Base-by-base conservation (phyloP, 1,140 invertebrate genomes). In the Drosophila nigrodunni region DNA sequence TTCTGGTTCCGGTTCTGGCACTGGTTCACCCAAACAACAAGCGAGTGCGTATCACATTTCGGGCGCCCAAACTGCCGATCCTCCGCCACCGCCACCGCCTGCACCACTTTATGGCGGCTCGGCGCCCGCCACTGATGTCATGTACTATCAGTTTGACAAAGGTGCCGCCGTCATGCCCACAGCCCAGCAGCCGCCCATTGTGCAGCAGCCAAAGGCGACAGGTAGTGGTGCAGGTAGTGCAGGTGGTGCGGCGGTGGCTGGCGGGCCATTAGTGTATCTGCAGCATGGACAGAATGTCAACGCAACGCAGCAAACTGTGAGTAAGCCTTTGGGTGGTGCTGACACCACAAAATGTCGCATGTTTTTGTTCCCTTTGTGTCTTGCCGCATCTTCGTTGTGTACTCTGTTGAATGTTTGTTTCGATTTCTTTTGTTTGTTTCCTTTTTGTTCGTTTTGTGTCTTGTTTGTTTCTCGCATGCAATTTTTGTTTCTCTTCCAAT, bases 61-160 rank as follows among this genome's bases (percentile, higher is more conserved):
- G 8, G 91, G 91, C 15, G 82, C 87, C 13, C 83, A 92, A 65
- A 91, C 91, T n/a, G 91, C 91, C 8, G 91, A 92, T 83, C 89
- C 81, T 2, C 82, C 91, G 49, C 82, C 82, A 68, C 76, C 80
- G 39, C 80, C 80, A 68, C 76, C 80, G 39, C 80, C 80, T 7
- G 67, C 86, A 30, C 86, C 83, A 2, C 59, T 87, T 3, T 92
- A 89, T 71, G 89, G 86, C 46, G 89, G 91, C 65, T 77, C 90
- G 37, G 78, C 91, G 71, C 83, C 91, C 67, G 82, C 87, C 61
- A 92, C 72, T 55, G 91, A 92, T 79, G 91, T 92, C 73, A 83
- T 92, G 76, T 92, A 92, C 78, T 91, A 92, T 88, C 91, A 92
- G 74, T 92, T 92, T 61, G 91, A 92, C 75, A 92, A 91, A 79